Evolutionary conservation across 2,797 vertebrate species (phyloP), one percentile per base, ranked within the genome.

Genomic region (Pogoniulus pusillus): DNA sequence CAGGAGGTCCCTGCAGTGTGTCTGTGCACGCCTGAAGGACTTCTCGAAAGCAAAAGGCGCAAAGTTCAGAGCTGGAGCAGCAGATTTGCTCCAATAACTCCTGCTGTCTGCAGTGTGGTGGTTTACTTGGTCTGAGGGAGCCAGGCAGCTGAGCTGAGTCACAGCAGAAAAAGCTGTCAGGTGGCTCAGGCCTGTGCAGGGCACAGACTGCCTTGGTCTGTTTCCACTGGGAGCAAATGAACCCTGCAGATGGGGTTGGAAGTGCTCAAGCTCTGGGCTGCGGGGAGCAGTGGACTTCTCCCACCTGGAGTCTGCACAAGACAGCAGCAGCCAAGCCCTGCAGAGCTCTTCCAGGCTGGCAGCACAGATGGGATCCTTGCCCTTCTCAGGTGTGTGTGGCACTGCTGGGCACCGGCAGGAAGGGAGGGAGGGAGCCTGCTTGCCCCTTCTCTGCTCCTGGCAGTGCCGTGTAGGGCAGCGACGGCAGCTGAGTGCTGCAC

Each of bases 191-290:
- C 41, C 64, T 72, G 47, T 63, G 62, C n/a, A 2, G 34, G 20
- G 45, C 58, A 23, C 77, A 91, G 82, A 71, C 59, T 74, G 30
- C 62, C 73, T 74, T 66, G 57, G 82, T 87, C 82, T 51, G 68
- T 66, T 13, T 62, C 88, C 73, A 91, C 86, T 90, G 63, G 82
- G 53, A 87, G 79, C 88, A 77, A 85, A 78, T 27, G 62, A 69
- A 45, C 53, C 54, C 13, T 63, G 47, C 35, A 51, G 62, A 55
- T 43, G 14, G 34, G 32, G 14, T 73, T 54, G 34, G 84, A 62
- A 83, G 66, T 18, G 39, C 53, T 68, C 26, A 66, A 72, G 86
- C 73, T 47, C 59, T 17, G 49, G 71, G 59, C 49, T 78, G 70
- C 51, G 66, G 37, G 77, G 71, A 22, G 39, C 54, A 82, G 45